phyloP scores from a whole-genome alignment of 2,888 invertebrate species.

The Harpalus rufipes region DNA sequence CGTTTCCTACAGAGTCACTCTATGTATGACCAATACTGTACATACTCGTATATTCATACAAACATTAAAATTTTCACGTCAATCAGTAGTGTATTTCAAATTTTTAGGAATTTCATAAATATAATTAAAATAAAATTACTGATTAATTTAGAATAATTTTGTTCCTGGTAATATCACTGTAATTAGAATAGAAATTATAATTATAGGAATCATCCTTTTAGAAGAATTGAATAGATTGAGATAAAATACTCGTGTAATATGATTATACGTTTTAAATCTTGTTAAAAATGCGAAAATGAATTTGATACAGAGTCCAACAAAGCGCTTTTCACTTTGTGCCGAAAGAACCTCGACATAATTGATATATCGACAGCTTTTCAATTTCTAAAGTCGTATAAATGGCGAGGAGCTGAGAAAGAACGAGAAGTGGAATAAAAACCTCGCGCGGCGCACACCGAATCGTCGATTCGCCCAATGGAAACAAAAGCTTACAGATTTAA shows the following conservation, averaged over 20 bases:
- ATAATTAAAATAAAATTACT: too few relatives aligned
- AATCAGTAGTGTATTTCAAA: too few relatives aligned
- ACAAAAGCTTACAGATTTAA: slow-evolving; percentile 67
- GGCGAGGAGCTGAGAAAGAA: slow-evolving; percentile 36
- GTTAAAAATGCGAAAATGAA: slow-evolving; percentile 46
- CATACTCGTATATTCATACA: too few relatives aligned
- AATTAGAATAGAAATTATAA: slow-evolving; percentile 6
- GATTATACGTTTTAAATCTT: slow-evolving; percentile 28
- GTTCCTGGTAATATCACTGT: background rate
- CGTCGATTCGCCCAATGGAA: slow-evolving; percentile 49
- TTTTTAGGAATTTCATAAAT: too few relatives aligned
- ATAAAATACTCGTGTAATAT: slow-evolving; percentile 26
- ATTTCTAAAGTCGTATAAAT: slow-evolving; percentile 65
- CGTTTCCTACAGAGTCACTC: too few relatives aligned
- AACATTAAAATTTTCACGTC: too few relatives aligned
- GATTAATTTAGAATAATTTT: background rate
- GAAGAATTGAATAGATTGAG: slow-evolving; percentile 4
- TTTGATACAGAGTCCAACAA: slow-evolving; percentile 42
- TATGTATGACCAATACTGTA: too few relatives aligned
- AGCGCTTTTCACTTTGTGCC: slow-evolving; percentile 57
- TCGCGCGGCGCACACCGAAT: slow-evolving; percentile 30
- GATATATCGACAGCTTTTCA: slow-evolving; percentile 67
- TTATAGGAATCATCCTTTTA: background rate
- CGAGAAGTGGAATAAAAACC: slow-evolving; percentile 55
- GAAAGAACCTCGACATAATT: slow-evolving; percentile 61